Evolutionary conservation across 2,888 invertebrate genomes (phyloP).

Genomic region (Andricus curvator): DNA sequence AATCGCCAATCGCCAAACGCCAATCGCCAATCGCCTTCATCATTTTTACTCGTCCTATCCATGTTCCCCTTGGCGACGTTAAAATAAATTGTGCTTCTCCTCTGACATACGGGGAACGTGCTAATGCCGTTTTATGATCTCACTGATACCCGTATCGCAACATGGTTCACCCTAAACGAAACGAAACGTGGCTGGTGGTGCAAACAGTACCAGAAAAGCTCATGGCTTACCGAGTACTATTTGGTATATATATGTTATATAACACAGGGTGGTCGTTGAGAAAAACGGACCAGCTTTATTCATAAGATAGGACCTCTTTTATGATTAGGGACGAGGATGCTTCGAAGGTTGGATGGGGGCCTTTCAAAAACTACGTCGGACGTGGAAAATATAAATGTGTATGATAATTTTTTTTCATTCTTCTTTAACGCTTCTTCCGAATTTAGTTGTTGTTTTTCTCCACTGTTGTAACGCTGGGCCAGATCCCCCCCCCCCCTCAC

Average conservation of each 20-base stretch:
- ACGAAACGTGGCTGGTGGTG: background rate
- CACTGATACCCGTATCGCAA: constrained; percentile 72
- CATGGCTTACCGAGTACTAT: constrained; percentile 17
- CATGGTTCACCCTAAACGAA: constrained; percentile 60
- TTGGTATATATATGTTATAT: background rate
- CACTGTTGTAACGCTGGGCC: no score
- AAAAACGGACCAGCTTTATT: constrained; percentile 46
- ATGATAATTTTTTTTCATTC: no score
- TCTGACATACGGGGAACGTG: constrained; percentile 70
- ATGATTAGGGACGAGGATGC: constrained; percentile 23
- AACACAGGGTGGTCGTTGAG: background rate
- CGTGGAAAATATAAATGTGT: no score
- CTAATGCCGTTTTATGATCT: constrained; percentile 74
- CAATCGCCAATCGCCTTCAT: constrained; percentile 46
- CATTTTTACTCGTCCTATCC: constrained; percentile 45
- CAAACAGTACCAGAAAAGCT: constrained; percentile 31
- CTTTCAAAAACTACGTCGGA: no score
- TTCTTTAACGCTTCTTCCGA: no score
- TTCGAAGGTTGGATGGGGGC: background rate
- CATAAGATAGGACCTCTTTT: constrained; percentile 40
- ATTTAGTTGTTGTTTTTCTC: no score
- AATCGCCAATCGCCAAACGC: constrained; percentile 47
- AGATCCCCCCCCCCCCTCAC: no score
- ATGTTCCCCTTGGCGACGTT: constrained; percentile 50
- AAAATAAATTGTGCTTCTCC: constrained; percentile 61